A percentile compares a stretch with the other conserved stretches of the same genome.
phyloP scores from a whole-genome alignment of 2,888 invertebrate species.

The Zonitis immaculata region DNA sequence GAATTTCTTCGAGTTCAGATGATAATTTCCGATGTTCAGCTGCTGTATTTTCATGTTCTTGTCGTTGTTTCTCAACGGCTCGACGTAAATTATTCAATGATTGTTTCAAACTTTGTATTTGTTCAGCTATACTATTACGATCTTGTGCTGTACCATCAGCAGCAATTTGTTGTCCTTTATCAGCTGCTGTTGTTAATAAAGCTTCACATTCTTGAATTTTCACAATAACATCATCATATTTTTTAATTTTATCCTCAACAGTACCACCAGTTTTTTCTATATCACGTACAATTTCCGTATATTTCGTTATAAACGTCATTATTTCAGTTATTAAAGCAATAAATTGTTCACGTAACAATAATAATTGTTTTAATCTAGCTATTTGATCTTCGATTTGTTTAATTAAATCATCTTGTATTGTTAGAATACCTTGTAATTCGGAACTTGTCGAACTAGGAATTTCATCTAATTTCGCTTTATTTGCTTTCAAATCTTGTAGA shows the following conservation, averaged over 20 bases:
- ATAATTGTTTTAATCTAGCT: slow-evolving; percentile 69
- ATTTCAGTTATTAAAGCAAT: slow-evolving; percentile 82
- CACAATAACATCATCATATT: slow-evolving; percentile 78
- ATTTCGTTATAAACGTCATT: slow-evolving; percentile 79
- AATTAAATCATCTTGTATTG: slow-evolving; percentile 82
- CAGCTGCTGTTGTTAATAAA: slow-evolving; percentile 76
- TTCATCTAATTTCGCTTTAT: slow-evolving; percentile 72
- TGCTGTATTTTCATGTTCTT: slow-evolving; percentile 81
- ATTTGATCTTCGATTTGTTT: slow-evolving; percentile 82
- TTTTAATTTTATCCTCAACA: slow-evolving; percentile 80
- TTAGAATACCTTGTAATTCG: slow-evolving; percentile 72
- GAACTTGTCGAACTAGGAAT: slow-evolving; percentile 71
- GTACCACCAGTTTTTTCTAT: slow-evolving; percentile 80
- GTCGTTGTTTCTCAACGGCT: slow-evolving; percentile 77
- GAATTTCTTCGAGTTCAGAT: slow-evolving; percentile 73
- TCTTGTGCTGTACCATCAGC: slow-evolving; percentile 85
- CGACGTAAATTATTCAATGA: slow-evolving; percentile 74
- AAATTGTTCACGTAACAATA: slow-evolving; percentile 82
- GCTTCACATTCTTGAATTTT: slow-evolving; percentile 91
- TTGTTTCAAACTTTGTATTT: slow-evolving; percentile 80
- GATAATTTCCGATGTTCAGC: slow-evolving; percentile 84
- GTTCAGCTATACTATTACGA: slow-evolving; percentile 80
- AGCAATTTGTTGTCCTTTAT: slow-evolving; percentile 90
- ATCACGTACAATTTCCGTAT: slow-evolving; percentile 77
- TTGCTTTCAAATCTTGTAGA: slow-evolving; percentile 69